phyloP scores from a whole-genome alignment of 2,797 vertebrate species.

The Lemur catta region DNA sequence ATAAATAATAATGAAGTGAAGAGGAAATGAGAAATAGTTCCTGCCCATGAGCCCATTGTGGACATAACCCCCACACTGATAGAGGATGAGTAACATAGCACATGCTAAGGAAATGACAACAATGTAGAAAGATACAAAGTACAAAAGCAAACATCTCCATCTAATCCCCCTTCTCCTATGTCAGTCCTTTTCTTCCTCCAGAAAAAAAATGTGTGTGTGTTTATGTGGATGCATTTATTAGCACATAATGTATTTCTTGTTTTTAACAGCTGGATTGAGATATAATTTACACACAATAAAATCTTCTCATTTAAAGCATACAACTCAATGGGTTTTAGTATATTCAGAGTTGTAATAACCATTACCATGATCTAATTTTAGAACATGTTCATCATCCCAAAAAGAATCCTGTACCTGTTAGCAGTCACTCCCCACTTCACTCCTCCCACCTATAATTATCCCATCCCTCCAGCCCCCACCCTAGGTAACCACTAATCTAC shows the following conservation, averaged over 20 bases:
- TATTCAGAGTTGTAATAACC: background rate
- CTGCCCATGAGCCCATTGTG: background rate
- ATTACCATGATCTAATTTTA: background rate
- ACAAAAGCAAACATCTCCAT: background rate
- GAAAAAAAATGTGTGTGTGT: background rate
- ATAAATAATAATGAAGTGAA: background rate
- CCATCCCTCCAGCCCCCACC: background rate
- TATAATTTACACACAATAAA: background rate
- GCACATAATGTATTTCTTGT: background rate
- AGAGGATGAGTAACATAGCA: too few relatives aligned
- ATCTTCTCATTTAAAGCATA: background rate
- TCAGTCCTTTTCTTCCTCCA: background rate
- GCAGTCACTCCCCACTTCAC: background rate
- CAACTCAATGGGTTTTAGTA: background rate
- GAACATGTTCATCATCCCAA: background rate
- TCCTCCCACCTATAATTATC: background rate
- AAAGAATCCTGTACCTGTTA: background rate
- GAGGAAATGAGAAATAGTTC: background rate
- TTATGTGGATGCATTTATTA: background rate
- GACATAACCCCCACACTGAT: background rate
- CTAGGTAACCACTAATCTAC: background rate
- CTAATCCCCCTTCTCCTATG: background rate
- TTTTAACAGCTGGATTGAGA: background rate
- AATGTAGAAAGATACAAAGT: background rate
- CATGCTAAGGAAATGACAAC: background rate